phyloP scores from a whole-genome alignment of 2,113 vertebrate species.

The Grammomys dolichurus region DNA sequence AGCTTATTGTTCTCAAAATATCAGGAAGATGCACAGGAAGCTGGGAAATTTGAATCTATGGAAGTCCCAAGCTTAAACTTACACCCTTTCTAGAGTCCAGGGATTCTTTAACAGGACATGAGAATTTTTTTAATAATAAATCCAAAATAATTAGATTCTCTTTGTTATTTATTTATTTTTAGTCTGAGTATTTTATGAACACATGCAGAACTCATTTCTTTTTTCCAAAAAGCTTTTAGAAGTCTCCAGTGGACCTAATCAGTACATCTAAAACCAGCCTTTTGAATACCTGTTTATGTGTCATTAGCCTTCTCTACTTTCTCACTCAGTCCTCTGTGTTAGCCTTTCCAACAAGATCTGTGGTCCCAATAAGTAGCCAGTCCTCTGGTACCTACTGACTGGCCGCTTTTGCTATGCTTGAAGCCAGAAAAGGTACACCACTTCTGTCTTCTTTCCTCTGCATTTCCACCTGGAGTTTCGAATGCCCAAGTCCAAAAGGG shows the following conservation, averaged over 20 bases:
- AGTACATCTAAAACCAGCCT: constrained; percentile 40
- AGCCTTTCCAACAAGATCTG: background rate
- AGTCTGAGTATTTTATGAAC: background rate
- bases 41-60: background rate
- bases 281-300: background rate
- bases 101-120: background rate
- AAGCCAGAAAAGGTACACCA: background rate
- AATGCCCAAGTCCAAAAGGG: background rate
- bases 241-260: background rate
- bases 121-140: background rate
- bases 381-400: background rate
- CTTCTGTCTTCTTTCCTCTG: background rate
- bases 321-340: background rate
- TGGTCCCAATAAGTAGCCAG: background rate
- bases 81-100: background rate
- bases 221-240: constrained; percentile 28
- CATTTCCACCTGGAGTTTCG: background rate
- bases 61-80: background rate
- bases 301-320: background rate
- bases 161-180: background rate
- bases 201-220: background rate
- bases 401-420: no score
- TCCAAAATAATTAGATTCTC: background rate
- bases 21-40: background rate
- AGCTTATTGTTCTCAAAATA: constrained; percentile 24